Evolutionary conservation across 2,888 invertebrate genomes (phyloP).

Genomic region (Ditylenchus weischeri): DNA sequence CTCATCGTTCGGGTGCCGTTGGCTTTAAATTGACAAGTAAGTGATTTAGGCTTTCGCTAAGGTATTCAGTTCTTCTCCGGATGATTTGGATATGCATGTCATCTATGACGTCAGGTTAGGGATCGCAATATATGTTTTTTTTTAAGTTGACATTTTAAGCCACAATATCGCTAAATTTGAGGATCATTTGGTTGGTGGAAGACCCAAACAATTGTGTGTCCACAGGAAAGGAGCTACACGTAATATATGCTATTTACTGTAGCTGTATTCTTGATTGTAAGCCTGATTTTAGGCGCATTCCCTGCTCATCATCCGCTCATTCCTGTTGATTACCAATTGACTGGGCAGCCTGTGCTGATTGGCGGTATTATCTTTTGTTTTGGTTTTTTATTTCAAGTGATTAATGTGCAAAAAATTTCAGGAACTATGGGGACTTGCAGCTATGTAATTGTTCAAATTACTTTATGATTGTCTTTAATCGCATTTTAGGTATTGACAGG

Average conservation of each 20-base stretch:
- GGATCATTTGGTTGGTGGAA: constrained; percentile 55
- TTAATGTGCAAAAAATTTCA: too few species aligned
- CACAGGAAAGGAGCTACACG: constrained; percentile 89
- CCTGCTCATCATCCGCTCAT: constrained; percentile 98
- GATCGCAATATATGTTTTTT: background rate
- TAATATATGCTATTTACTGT: too few species aligned
- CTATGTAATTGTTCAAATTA: constrained; percentile 66
- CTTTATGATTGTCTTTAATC: too few species aligned
- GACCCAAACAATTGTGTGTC: constrained; percentile 77
- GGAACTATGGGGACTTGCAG: constrained; percentile 97
- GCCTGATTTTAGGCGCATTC: constrained; percentile 69
- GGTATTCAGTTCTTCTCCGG: constrained; percentile 88
- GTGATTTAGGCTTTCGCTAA: constrained; percentile 82
- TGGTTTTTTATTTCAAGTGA: too few species aligned
- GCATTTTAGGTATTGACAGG: constrained; percentile 72
- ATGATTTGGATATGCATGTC: constrained; percentile 97
- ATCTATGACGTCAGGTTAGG: constrained; percentile 63
- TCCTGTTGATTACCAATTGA: constrained; percentile 84
- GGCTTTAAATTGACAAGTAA: background rate
- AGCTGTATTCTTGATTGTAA: too few species aligned
- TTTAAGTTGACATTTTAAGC: constrained; percentile 62
- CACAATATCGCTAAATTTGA: constrained; percentile 94
- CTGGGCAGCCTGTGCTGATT: constrained; percentile 89
- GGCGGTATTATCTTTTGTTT: constrained; percentile 68
- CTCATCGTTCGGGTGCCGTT: too few species aligned